Conservation (phyloP, 2,113 vertebrate genomes). For the Galbula dea region DNA sequence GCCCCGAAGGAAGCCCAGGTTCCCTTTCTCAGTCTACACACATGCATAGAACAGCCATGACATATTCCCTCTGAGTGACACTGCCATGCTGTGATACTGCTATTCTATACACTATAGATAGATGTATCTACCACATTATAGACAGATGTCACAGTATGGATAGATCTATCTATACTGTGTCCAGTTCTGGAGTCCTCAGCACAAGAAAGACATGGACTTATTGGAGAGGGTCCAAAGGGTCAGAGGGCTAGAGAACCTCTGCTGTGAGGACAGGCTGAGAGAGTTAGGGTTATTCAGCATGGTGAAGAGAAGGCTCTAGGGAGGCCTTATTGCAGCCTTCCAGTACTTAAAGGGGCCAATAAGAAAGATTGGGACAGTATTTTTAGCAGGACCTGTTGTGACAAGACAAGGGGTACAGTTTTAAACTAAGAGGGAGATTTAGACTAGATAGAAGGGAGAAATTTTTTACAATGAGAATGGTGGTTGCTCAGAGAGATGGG, state of each 20-base stretch:
- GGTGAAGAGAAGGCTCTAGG: background rate
- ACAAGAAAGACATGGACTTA: background rate
- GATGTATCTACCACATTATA: too few species aligned
- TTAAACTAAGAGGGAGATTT: background rate
- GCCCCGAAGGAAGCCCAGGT: background rate
- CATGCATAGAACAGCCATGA: background rate
- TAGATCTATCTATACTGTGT: background rate
- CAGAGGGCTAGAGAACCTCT: background rate
- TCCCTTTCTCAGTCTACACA: background rate
- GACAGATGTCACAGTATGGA: background rate
- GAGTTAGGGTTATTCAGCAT: background rate
- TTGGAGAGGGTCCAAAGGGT: background rate
- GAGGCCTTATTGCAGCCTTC: background rate
- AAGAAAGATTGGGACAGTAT: background rate
- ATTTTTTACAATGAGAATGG: background rate
- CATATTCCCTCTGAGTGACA: background rate
- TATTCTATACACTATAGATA: background rate
- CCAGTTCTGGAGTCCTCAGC: background rate
- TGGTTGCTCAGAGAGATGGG: background rate
- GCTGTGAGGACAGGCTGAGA: background rate
- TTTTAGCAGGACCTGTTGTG: background rate
- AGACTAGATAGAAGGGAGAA: background rate
- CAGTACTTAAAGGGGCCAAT: background rate
- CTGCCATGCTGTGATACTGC: background rate
- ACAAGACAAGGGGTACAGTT: background rate